Evolutionary conservation across 2,888 invertebrate species (phyloP), one percentile per base, ranked within the genome.

Genomic region (Heterodera filipjevi): DNA sequence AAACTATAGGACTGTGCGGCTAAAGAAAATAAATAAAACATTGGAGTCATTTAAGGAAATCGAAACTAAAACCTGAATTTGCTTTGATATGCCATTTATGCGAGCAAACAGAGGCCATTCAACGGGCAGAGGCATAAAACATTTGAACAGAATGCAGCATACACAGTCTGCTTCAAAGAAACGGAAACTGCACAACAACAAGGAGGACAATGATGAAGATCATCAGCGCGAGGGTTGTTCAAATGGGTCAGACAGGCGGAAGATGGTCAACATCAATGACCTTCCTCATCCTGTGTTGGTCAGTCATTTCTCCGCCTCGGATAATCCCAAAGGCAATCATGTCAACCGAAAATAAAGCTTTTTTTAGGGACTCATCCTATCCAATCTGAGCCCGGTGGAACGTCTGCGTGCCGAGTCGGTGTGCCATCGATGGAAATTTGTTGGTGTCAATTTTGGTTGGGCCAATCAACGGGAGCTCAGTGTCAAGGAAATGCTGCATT

Each of bases 341-440:
- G 27, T 59, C 22, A 33, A 66, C 22, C 33, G 19, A 32, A 66
- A 66, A 66, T 66, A 5, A 3, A n/a, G n/a, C n/a, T n/a, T 22
- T 66, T 66, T 75, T 49, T 3, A 75, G 75, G 35, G 66, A 30
- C 14, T 33, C 32, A 64, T 75, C 5, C 33, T 75, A 19, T 64
- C 75, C 39, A 75, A 75, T 53, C 59, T 75, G 3, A 59, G 46
- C n/a, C 66, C 75, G 27, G 68, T 33, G 8, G 75, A 75, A 53
- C 75, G 68, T 64, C 64, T 75, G 44, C 75, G 75, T 3, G 44
- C 46, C 2, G 75, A 75, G 19, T 46, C 46, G 10, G 39, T 75
- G 30, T 75, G 75, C 66, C 66, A 59, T 19, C 16, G 46, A 22
- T 75, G 75, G 75, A 53, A 46, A 10, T 68, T 66, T 66, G 53